Evolutionary conservation across 1,140 invertebrate genomes (phyloP).

Genomic region (Lerema accius): DNA sequence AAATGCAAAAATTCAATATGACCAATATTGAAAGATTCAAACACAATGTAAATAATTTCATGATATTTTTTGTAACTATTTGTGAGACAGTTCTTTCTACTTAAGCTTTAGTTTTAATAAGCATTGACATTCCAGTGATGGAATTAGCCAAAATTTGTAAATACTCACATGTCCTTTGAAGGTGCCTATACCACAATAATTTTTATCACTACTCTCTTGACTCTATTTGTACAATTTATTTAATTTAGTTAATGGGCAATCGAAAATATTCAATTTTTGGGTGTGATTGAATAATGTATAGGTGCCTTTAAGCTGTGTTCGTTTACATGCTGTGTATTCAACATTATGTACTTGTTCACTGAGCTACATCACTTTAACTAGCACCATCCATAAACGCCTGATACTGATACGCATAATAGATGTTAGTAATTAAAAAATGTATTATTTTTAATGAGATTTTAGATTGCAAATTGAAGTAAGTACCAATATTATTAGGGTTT

Average conservation of each 20-base stretch:
- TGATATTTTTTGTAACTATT: constrained; percentile 55
- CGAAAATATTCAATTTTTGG: background rate
- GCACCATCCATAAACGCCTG: constrained; percentile 39
- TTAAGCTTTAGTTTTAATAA: constrained; percentile 54
- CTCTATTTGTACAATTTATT: background rate
- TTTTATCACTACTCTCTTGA: background rate
- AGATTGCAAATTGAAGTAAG: constrained; percentile 28
- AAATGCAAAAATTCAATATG: background rate
- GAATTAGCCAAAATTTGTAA: constrained; percentile 77
- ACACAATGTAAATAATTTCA: constrained; percentile 58
- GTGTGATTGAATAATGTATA: constrained; percentile 12
- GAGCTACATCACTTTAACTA: constrained; percentile 30
- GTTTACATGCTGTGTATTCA: constrained; percentile 13
- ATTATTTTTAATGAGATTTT: constrained; percentile 32
- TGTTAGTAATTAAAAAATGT: constrained; percentile 24
- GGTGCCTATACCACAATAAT: constrained; percentile 17
- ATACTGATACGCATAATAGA: constrained; percentile 41
- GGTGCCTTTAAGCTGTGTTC: constrained; percentile 12
- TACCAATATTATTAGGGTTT: constrained; percentile 28
- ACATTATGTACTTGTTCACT: constrained; percentile 25
- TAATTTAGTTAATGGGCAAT: background rate
- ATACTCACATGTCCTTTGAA: constrained; percentile 46
- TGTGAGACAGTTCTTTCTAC: constrained; percentile 46
- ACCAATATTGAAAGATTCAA: constrained; percentile 14
- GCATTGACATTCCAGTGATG: constrained; percentile 71